A percentile compares a stretch with the other conserved stretches of the same genome.
These are phyloP conservation scores for Holothuria glaberrima DNA, from an alignment of 35 echinoderm and acorn worm species.

Conservation along the genomic window DNA sequence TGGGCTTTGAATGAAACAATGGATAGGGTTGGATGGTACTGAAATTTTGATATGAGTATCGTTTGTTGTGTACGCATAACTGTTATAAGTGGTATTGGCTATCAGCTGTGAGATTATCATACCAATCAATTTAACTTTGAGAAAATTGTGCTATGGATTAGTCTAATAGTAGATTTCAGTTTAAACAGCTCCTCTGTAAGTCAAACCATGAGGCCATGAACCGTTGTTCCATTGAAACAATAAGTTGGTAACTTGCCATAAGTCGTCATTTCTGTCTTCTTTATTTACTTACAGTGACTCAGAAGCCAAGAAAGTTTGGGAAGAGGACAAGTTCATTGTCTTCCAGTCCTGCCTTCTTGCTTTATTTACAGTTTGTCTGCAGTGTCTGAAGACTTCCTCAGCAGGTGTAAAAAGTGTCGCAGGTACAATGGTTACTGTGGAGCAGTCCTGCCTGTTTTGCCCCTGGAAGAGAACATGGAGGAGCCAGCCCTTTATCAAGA, in stretches of 20 bases:
- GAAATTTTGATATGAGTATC: not conserved
- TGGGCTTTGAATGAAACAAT: not conserved
- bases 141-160: too few relatives aligned
- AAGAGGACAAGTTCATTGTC: conserved; percentile 66
- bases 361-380: conserved; percentile 51
- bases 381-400: conserved; percentile 2
- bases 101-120: too few relatives aligned
- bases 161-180: too few relatives aligned
- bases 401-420: not conserved
- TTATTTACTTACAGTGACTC: conserved; percentile 12
- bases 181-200: too few relatives aligned
- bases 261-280: not conserved
- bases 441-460: conserved; percentile 54
- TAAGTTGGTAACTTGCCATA: not conserved
- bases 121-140: too few relatives aligned
- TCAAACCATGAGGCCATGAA: too few relatives aligned
- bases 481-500: conserved; percentile 68
- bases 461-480: conserved; percentile 18
- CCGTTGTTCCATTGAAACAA: not conserved
- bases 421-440: conserved; percentile 48
- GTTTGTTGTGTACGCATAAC: too few relatives aligned
- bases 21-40: too few relatives aligned
- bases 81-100: too few relatives aligned
- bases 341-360: conserved; percentile 53
- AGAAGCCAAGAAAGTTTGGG: conserved; percentile 17